Evolutionary conservation across 2,888 invertebrate genomes (phyloP), one percentile per base, ranked within the genome.

Genomic region (Alviniconcha strummeri): DNA sequence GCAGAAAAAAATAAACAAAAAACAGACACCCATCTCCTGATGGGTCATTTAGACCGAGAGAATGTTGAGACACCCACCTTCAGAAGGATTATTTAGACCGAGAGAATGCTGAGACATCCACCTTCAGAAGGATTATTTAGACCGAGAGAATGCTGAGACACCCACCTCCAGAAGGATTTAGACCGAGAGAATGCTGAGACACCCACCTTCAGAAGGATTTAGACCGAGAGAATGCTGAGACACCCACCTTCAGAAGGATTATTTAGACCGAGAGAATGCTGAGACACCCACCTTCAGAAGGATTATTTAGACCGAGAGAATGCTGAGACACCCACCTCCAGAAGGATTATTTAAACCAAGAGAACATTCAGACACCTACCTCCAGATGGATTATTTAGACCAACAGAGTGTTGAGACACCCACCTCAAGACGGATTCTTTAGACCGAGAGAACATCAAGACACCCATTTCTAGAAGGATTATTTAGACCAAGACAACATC

Each of bases 291-390:
- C 90, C 90, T 85, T 89, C 90, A 72, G 86, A 74, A 60, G 86
- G 87, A 64, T 87, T 86, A 72, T 86, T 36, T 36, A 36, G 36
- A 36, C 3, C 36, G 3, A 36, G 36, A 36, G 36, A 36, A 36
- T 3, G n/a, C n/a, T n/a, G n/a, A n/a, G n/a, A n/a, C 36, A 60
- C 83, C 19, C 81, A 90, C 90, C 90, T 85, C 89, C 90, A 72
- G 86, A 74, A 56, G 85, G 88, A 64, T 87, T 86, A 72, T 86
- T 36, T 36, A 36, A 36, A n/a, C n/a, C n/a, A n/a, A n/a, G n/a
- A 36, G 36, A 36, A 36, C 3, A 3, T 36, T 36, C 1, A 36
- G 36, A n/a, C 36, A 60, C 83, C 19, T 81, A 90, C 90, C 90
- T 85, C 89, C 90, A 72, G 86, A 74, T 57, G 86, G 88, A 64